Evolutionary conservation across 2,113 vertebrate genomes (phyloP).

Genomic region (Pongo pygmaeus): DNA sequence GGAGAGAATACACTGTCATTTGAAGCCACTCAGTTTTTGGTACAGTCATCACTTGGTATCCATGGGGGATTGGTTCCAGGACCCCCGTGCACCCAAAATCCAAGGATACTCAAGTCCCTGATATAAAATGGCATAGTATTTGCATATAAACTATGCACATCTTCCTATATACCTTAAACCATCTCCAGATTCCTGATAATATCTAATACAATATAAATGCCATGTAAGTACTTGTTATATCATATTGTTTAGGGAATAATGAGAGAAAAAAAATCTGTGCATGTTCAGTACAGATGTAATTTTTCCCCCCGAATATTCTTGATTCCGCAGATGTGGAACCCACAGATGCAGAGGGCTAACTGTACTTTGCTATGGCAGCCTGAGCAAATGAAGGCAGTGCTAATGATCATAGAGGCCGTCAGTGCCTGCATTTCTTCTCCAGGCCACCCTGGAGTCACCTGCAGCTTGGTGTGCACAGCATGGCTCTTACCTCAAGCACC

Average conservation of each 20-base stretch:
- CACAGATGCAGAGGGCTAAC: neutral
- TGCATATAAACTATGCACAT: neutral
- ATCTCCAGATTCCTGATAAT: neutral
- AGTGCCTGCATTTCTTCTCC: fast-evolving
- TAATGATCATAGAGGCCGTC: neutral
- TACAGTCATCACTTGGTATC: neutral
- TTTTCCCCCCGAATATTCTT: neutral
- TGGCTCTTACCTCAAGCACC: neutral
- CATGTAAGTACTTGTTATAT: too few species aligned
- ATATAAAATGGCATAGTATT: neutral
- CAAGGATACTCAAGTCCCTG: neutral
- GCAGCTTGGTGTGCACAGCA: fast-evolving
- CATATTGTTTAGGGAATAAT: neutral
- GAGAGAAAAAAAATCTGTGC: neutral
- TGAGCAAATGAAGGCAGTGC: neutral
- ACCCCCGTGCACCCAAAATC: neutral
- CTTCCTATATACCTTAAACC: neutral
- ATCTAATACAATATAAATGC: neutral
- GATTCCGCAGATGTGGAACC: neutral
- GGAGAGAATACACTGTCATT: neutral
- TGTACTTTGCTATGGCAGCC: too few species aligned
- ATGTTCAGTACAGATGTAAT: neutral
- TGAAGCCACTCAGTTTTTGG: neutral
- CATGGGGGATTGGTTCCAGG: neutral
- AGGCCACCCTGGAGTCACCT: neutral